phyloP scores from a whole-genome alignment of 1,140 invertebrate species.

The Pseudobourletiella spinata region DNA sequence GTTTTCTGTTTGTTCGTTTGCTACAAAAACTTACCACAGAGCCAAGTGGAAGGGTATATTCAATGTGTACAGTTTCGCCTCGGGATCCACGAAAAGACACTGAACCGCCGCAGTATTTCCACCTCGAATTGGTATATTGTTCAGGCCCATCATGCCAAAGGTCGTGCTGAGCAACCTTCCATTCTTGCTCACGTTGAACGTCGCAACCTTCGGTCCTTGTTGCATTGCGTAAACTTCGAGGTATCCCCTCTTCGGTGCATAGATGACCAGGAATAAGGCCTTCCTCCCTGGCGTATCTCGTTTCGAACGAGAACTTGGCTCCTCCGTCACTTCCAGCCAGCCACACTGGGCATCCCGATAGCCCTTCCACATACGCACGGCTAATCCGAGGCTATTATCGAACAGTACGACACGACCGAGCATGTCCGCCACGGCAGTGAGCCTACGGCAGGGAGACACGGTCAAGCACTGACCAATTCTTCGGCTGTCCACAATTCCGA shows the following conservation, averaged over 20 bases:
- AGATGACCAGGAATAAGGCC: conserved; percentile 73
- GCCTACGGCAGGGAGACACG: conserved; percentile 66
- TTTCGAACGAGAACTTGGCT: conserved; percentile 42
- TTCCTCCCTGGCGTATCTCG: conserved; percentile 42
- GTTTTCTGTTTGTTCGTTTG: no score
- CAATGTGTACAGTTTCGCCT: conserved; percentile 69
- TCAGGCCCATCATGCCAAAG: conserved; percentile 54
- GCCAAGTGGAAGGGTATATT: conserved; percentile 81
- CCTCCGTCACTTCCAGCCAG: conserved; percentile 59
- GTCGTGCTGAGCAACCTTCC: conserved; percentile 44
- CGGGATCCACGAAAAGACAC: conserved; percentile 70
- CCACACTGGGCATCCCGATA: conserved; percentile 85
- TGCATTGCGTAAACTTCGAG: conserved; percentile 80
- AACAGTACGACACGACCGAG: conserved; percentile 77
- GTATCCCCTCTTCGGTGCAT: conserved; percentile 69
- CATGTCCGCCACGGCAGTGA: conserved; percentile 73
- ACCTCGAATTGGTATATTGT: conserved; percentile 41
- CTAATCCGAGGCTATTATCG: conserved; percentile 67
- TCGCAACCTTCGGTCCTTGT: conserved; percentile 75
- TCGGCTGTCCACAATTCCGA: conserved; percentile 73
- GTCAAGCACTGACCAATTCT: conserved; percentile 61
- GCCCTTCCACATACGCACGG: conserved; percentile 81
- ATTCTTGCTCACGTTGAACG: conserved; percentile 77
- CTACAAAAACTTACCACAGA: conserved; percentile 49
- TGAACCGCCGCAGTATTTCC: conserved; percentile 53